Evolutionary conservation across 2,113 vertebrate genomes (phyloP).

Genomic region (Sciurus niger): DNA sequence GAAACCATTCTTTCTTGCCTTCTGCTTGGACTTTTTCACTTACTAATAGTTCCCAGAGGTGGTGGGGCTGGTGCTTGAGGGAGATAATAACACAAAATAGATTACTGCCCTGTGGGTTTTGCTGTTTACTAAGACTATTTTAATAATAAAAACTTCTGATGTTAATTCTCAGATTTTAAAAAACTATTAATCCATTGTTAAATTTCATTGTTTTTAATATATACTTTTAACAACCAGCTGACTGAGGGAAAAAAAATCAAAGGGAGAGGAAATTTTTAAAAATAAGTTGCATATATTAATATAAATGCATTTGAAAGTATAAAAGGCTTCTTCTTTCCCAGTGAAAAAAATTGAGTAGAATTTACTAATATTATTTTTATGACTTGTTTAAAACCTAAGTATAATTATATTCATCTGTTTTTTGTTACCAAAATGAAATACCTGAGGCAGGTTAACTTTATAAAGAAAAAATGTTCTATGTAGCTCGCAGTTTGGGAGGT

Average conservation of each 20-base stretch:
- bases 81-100: rapidly evolving
- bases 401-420: not conserved
- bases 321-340: not conserved
- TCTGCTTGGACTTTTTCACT: not conserved
- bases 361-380: not conserved
- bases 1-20: not conserved
- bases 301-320: not conserved
- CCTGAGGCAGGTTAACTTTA: not conserved
- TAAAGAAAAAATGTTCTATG: not conserved
- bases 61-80: not conserved
- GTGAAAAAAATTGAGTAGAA: not conserved
- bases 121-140: not conserved
- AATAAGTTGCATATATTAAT: not conserved
- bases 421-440: not conserved
- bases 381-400: not conserved
- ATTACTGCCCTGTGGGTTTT: not conserved
- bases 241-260: not conserved
- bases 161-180: not conserved
- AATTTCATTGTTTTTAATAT: not conserved
- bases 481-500: not conserved
- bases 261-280: not conserved
- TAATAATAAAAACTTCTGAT: not conserved
- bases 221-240: not conserved
- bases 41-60: not conserved
- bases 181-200: not conserved